Evolutionary conservation across 2,888 invertebrate species (phyloP), one percentile per base, ranked within the genome.

Genomic region (Parelbella ahira): DNA sequence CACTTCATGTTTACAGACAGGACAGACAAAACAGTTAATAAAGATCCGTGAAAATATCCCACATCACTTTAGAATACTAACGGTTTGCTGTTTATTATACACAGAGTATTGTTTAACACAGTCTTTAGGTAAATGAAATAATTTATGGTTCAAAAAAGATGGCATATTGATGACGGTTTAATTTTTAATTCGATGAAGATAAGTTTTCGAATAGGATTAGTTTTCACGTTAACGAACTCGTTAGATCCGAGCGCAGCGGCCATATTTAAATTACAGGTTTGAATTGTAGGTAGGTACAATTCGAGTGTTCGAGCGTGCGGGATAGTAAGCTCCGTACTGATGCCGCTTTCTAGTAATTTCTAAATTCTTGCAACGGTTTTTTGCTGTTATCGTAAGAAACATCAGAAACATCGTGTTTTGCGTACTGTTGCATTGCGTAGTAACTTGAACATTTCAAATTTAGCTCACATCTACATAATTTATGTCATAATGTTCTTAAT

Each of bases 241-340:
- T 52, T 47, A 39, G 37, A 30, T 25, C 36, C 48, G 41, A 32
- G 23, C 24, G 24, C 19, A n/a, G n/a, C 19, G 5, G 11, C 21
- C 21, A 66, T 71, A 74, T 73, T 74, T 68, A 75, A 75, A 75
- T 76, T 74, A 74, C 73, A 68, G 71, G 72, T 75, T 74, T 72
- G 63, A 66, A 68, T 69, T 47, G 64, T 68, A 63, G n/a, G n/a
- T n/a, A n/a, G n/a, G n/a, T n/a, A n/a, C 61, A 23, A 46, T 42
- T 39, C 56, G 52, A 50, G 49, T 52, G 50, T 54, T 51, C 57
- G 53, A 43, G 58, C 54, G 57, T 47, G 58, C 65, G 60, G 62
- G 63, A 61, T 60, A 61, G 60, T 56, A 47, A 53, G 47, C 53
- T 43, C 45, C 51, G 39, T 48, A 44, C 44, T 51, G 49, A 55